phyloP scores from a whole-genome alignment of 2,113 vertebrate genomes.

The Gasterosteus nipponicus region DNA sequence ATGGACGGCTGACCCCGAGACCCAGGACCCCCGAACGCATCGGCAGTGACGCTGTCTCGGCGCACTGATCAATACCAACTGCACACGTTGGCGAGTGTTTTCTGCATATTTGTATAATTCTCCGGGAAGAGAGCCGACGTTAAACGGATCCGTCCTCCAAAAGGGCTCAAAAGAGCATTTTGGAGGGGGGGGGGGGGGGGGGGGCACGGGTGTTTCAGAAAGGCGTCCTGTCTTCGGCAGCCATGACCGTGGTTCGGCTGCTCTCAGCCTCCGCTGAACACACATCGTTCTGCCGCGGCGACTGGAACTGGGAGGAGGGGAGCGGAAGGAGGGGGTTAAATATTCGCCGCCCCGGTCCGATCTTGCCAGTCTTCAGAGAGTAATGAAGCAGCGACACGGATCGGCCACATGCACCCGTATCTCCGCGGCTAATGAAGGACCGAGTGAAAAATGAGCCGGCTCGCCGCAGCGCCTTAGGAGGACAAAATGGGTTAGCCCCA shows the following conservation, averaged over 20 bases:
- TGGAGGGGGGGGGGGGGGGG: not conserved
- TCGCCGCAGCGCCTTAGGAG: conserved; percentile 41
- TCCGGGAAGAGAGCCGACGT: not conserved
- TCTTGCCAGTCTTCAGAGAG: conserved; percentile 50
- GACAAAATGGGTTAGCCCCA: conserved; percentile 33
- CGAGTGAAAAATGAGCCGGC: conserved; percentile 68
- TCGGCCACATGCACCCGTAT: conserved; percentile 42
- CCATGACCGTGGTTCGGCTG: not conserved
- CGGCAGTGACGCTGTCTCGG: conserved; percentile 41
- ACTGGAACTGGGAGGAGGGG: not conserved
- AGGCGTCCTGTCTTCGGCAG: conserved; percentile 22
- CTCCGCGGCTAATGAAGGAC: conserved; percentile 67
- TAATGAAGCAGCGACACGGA: conserved; percentile 66
- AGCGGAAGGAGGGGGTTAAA: conserved; percentile 17
- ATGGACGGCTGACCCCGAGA: conserved; percentile 48
- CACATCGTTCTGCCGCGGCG: conserved; percentile 11
- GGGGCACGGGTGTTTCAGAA: not conserved
- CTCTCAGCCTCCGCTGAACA: conserved; percentile 38
- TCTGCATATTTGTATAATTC: not conserved
- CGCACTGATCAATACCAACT: conserved; percentile 48
- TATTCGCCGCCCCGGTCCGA: conserved; percentile 33
- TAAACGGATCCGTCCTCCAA: not conserved
- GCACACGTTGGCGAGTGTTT: conserved; percentile 3
- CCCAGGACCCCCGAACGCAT: conserved; percentile 51
- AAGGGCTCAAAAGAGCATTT: conserved; percentile 7